Base-by-base conservation (phyloP, 1,140 invertebrate species). In the Chelonus insularis region DNA sequence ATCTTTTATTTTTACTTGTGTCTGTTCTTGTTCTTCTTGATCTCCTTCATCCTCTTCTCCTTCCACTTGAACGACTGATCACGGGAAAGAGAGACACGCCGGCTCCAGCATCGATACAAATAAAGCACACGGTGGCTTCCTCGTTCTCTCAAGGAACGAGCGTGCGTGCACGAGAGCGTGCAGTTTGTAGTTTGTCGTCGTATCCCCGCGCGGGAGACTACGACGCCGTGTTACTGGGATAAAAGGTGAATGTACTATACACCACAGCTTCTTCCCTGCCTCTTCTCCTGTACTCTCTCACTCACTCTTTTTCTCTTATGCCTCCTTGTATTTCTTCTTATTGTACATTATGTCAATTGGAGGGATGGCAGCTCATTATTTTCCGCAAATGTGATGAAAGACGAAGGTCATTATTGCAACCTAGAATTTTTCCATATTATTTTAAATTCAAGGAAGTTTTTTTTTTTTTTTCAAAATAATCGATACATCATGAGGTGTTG, bases 201-300 rank as follows among this genome's bases (percentile, higher is more conserved):
- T 54, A 29, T 16, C 50, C 23, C 32, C 60, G 41, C 71, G 70
- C 72, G 73, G 71, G 71, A 68, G 72, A 72, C 73, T 71, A 72
- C 69, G 72, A 78, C 74, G 79, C 77, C 72, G 76, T 80, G 77
- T 80, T 81, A 81, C 77, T 81, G 75, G 79, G 77, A 81, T 81
- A 81, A 81, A 81, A 81, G 79, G 79, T 81, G 78, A 81, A 81
- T 72, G 78, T 37, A 79, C 78, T 72, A n/a, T n/a, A n/a, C n/a
- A n/a, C n/a, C 64, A 63, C 41, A 9, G 23, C 48, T 52, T 52
- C 48, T 20, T n/a, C n/a, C n/a, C 48, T n/a, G 4, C 5, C 14
- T 11, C 18, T 16, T 45, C n/a, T 16, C 11, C 16, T 14, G 5
- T 45, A 12, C 8, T 4, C 32, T 36, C 25, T 21, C 14, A 2